These are phyloP conservation scores for Tipula helvola DNA, from an alignment of 2,888 invertebrate genomes.

Conservation along the genomic window DNA sequence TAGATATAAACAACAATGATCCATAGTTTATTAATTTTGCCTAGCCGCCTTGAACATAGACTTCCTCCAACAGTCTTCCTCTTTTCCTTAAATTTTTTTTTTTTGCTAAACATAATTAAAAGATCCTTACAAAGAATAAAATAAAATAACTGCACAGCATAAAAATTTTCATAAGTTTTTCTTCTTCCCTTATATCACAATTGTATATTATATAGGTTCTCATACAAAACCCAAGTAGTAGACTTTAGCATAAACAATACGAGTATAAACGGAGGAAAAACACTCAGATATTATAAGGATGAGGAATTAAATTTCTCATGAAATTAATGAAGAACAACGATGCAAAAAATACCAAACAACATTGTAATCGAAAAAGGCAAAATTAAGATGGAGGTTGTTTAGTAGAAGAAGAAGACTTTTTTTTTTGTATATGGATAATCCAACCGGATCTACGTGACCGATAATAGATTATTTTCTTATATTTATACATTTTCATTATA, in stretches of 20 bases:
- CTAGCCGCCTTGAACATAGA: not conserved
- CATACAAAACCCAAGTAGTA: not conserved
- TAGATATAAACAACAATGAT: not conserved
- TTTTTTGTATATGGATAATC: not conserved
- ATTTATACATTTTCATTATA: not conserved
- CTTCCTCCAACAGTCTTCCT: not conserved
- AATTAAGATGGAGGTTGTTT: not conserved
- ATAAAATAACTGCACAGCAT: not conserved
- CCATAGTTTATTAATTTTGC: not conserved
- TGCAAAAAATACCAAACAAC: not conserved
- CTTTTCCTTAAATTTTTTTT: not conserved
- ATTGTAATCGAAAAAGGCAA: not conserved
- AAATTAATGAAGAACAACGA: not conserved
- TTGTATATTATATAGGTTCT: not conserved
- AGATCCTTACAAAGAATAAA: not conserved
- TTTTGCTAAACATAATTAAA: not conserved
- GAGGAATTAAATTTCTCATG: not conserved
- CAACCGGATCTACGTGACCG: not conserved
- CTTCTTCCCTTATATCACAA: not conserved
- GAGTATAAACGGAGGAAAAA: not conserved
- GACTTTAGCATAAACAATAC: not conserved
- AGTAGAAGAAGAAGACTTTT: not conserved
- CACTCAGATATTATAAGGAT: not conserved
- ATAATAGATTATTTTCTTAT: not conserved
- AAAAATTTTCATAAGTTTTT: not conserved